Base-by-base conservation (phyloP, 2,797 vertebrate species). In the Esox masquinongy region DNA sequence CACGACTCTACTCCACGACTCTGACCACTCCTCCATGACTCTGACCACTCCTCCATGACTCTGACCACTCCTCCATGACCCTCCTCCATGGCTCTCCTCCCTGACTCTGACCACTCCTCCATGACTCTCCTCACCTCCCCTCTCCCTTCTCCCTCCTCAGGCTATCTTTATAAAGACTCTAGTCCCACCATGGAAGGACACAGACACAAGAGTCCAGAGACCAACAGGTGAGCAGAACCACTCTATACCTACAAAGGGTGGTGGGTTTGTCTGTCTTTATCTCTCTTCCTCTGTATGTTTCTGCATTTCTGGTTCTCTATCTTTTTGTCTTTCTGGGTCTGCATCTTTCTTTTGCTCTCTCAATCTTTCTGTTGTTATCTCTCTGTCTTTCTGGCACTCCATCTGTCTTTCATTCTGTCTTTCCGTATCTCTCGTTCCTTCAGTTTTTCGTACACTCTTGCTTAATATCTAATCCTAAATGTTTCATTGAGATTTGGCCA, bases 91-190 rank as follows among this genome's bases (percentile, higher is more conserved):
- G 1, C 43, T 47, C 43, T 47, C 43, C 43, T 14, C 43, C 12
- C 1, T 12, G 43, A 47, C 43, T 47, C 12, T 47, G 43, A 47
- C 43, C 43, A 47, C n/a, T 47, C 34, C 82, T 73, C 31, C 70
- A 47, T 75, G 59, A 79, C 16, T 24, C 63, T 31, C 26, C 26
- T 26, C 61, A 24, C 26, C 63, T 26, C 61, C 61, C 26, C 63
- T 29, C 4, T 14, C 63, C 61, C 29, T 22, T 2, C 22, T 16
- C 26, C 63, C 29, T 34, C 15, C 63, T 7, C 29, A 26, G 53
- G 50, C 36, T 76, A 51, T 47, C 59, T 63, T 83, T 86, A 87
- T 87, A 88, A 87, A 74, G 79, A 81, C n/a, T 68, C 47, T 61
- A 31, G 51, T 61, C 69, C 64, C 67, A 43, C 69, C 64, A 76